Evolutionary conservation across 1,140 invertebrate genomes (phyloP).

Genomic region (Heliconius hewitsoni): DNA sequence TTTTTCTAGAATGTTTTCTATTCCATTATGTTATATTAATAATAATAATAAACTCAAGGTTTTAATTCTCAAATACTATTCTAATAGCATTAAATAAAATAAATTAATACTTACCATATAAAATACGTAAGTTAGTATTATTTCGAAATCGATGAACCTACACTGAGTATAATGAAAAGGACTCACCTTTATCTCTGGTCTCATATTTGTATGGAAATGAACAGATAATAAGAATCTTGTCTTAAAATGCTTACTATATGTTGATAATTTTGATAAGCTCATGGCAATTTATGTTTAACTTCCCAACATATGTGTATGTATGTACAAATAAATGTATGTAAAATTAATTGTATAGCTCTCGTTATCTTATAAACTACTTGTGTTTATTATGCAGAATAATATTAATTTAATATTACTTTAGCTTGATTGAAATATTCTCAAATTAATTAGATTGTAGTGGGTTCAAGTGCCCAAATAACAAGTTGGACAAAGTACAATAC

Average conservation of each 20-base stretch:
- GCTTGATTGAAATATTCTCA: not conserved
- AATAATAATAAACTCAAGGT: constrained; percentile 10
- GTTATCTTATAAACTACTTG: not conserved
- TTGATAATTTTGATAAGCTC: constrained; percentile 27
- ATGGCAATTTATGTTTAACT: not conserved
- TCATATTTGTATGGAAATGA: constrained; percentile 31
- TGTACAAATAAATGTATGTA: not conserved
- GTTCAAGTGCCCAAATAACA: not conserved
- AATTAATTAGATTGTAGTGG: not conserved
- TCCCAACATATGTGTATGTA: not conserved
- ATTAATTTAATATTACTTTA: not conserved
- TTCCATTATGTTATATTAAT: not conserved
- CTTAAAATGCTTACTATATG: constrained; percentile 21
- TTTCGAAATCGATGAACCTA: constrained; percentile 11
- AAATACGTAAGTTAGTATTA: constrained; percentile 1
- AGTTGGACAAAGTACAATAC: not conserved
- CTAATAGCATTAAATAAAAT: not conserved
- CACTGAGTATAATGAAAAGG: not conserved
- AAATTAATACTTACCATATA: constrained; percentile 1
- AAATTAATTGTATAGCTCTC: not conserved
- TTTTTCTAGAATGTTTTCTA: too few species aligned
- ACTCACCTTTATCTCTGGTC: constrained; percentile 15
- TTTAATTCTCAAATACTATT: not conserved
- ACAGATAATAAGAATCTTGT: constrained; percentile 19
- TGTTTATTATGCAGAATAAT: not conserved